Base-by-base conservation (phyloP, 2,797 vertebrate genomes). In the Enteromius paludinosus region DNA sequence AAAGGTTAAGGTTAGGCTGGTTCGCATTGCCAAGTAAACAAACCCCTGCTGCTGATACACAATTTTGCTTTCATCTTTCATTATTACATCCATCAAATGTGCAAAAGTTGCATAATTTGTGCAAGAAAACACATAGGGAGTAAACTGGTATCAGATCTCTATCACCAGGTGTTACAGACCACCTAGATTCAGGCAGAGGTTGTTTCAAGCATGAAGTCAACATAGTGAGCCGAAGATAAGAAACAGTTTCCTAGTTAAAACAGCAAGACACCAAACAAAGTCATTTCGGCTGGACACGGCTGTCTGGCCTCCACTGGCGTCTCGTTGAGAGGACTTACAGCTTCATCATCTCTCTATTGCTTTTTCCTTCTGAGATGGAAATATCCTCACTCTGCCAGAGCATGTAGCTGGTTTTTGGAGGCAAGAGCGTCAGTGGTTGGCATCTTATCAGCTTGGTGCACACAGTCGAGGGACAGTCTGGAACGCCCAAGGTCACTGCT, bases 401-500 rank as follows among this genome's bases (percentile, higher is more conserved):
- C 75, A 82, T 61, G 62, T 81, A 76, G 52, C 72, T 71, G 62
- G 56, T 79, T 75, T 79, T 76, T 65, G 79, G 76, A 82, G 64
- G 76, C 69, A 70, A 17, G 72, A 71, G 76, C 73, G 20, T 70
- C 80, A 35, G 79, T 41, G 23, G 69, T 64, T 65, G 65, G 71
- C 28, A 41, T 78, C 87, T 90, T 89, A 90, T 90, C 89, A 82
- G 73, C 61, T 28, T 45, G 4, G 59, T 69, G 71, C 89, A 90
- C 54, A 28, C 79, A 69, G 82, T 83, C 78, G 20, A 82, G 79
- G 83, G 83, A 83, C 54, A 28, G 38, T 76, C 84, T 73, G 45
- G 15, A 74, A 49, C 3, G 47, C 82, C 38, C 85, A 88, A 90
- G 87, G 89, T 88, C 87, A 86, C 81, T 33, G 25, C 74, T 45